Base-by-base conservation (phyloP, 2,888 invertebrate genomes). In the Ypsolopha scabrella region DNA sequence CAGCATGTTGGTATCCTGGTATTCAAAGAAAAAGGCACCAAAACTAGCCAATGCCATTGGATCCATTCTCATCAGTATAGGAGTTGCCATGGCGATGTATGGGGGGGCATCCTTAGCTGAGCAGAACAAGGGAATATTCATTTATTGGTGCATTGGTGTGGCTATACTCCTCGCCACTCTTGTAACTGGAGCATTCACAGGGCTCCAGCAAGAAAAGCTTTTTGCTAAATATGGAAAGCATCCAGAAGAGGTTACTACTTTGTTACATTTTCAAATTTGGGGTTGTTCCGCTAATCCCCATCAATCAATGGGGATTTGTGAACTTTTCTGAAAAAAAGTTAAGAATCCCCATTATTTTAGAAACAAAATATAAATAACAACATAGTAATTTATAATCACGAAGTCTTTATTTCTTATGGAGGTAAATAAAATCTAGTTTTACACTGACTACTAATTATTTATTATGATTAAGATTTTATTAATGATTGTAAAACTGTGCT, bases 171-270 rank as follows among this genome's bases (percentile, higher is more conserved):
- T 85, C 14, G 57, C 62, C 0, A 80, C 81, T 6, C 56, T 85
- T 10, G 60, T 86, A 34, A 72, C 77, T 33, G 86, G 86, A 8
- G 85, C 85, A 0, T 73, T 78, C 33, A 82, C 83, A 37, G 86
- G 86, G 0, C 55, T 85, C 1, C 83, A 83, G 53, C 86, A 86
- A 55, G 85, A 86, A 57, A 64, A 67, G n/a, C 54, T 86, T 54
- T 86, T 73, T 67, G 61, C 67, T 0, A 75, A 74, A 55, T 80
- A 80, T 67, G 86, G 85, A n/a, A 85, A 82, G 59, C 75, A 83
- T 59, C 76, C 85, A 1, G 68, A 80, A 61, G 86, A 86, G 79
- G 86, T 80, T 57, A 51, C 44, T 49, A 24, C 24, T 24, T 24
- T 24, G n/a, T n/a, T n/a, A n/a, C n/a, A n/a, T n/a, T n/a, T n/a